These are phyloP conservation scores for Galerucella calmariensis DNA, from an alignment of 2,888 invertebrate genomes.

Conservation along the genomic window DNA sequence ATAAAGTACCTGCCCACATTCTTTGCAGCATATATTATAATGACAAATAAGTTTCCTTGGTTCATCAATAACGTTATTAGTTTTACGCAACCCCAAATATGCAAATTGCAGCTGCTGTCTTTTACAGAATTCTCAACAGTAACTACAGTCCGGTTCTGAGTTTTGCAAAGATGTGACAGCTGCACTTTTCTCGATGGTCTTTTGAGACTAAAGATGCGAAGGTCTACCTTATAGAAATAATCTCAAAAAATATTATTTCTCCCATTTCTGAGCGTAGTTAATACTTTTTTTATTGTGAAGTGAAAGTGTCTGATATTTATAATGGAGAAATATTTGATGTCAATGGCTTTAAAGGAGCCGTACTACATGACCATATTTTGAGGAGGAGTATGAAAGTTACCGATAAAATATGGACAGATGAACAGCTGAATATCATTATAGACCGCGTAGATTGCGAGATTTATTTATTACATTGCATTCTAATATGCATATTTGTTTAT, in stretches of 20 bases:
- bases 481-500: constrained; percentile 27
- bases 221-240: constrained; percentile 21
- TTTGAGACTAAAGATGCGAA: constrained; percentile 16
- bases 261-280: constrained; percentile 19
- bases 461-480: constrained; percentile 29
- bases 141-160: constrained; percentile 19
- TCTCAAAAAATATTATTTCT: constrained; percentile 21
- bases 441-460: constrained; percentile 21
- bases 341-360: constrained; percentile 21
- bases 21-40: background rate
- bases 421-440: constrained; percentile 32
- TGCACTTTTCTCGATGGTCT: constrained; percentile 24
- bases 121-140: background rate
- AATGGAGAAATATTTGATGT: constrained; percentile 29
- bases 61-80: background rate
- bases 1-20: background rate
- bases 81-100: background rate
- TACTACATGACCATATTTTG: constrained; percentile 24
- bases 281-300: constrained; percentile 25
- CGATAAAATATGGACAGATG: constrained; percentile 29
- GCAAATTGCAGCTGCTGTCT: background rate
- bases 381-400: constrained; percentile 33
- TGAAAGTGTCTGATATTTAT: constrained; percentile 26
- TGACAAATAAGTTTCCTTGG: background rate
- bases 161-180: constrained; percentile 33